These are phyloP conservation scores for Seriola quinqueradiata DNA, from an alignment of 2,113 vertebrate species.

Conservation along the genomic window DNA sequence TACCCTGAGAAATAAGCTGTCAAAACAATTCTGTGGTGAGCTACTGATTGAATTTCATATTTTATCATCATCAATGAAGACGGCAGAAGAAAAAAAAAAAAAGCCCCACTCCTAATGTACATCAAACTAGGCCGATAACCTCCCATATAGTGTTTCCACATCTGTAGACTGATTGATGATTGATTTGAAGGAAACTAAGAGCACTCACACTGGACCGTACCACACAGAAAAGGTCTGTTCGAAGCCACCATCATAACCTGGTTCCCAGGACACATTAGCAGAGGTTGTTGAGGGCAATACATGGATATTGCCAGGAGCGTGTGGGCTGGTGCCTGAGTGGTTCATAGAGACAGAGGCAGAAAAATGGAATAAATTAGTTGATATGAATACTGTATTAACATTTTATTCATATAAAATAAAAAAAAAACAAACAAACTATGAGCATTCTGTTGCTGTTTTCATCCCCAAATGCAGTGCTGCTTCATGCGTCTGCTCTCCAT, in stretches of 20 bases:
- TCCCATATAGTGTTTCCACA: slow-evolving; percentile 28
- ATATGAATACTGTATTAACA: neutral
- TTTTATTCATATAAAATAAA: neutral
- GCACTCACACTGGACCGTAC: slow-evolving; percentile 99
- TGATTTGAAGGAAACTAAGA: slow-evolving; percentile 59
- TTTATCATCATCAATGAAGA: slow-evolving; percentile 5
- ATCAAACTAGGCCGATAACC: neutral
- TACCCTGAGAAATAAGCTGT: slow-evolving; percentile 21
- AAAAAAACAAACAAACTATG: neutral
- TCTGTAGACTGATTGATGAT: slow-evolving; percentile 24
- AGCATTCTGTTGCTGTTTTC: slow-evolving; percentile 25
- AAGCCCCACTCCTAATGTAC: neutral
- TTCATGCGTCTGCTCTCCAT: slow-evolving; percentile 5
- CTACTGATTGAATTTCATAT: slow-evolving; percentile 31
- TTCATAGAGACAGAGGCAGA: slow-evolving; percentile 49
- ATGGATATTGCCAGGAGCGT: slow-evolving; percentile 93
- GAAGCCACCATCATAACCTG: slow-evolving; percentile 97
- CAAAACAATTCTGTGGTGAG: slow-evolving; percentile 24
- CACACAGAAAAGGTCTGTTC: slow-evolving; percentile 99
- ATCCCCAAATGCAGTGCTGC: neutral
- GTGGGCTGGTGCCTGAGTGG: slow-evolving; percentile 95
- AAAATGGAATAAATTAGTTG: slow-evolving; percentile 27
- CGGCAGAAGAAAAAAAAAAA: neutral
- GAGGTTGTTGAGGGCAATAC: slow-evolving; percentile 94
- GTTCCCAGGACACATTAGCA: slow-evolving; percentile 98